phyloP scores from a whole-genome alignment of 2,888 invertebrate genomes.

The Metallyticus violacea region DNA sequence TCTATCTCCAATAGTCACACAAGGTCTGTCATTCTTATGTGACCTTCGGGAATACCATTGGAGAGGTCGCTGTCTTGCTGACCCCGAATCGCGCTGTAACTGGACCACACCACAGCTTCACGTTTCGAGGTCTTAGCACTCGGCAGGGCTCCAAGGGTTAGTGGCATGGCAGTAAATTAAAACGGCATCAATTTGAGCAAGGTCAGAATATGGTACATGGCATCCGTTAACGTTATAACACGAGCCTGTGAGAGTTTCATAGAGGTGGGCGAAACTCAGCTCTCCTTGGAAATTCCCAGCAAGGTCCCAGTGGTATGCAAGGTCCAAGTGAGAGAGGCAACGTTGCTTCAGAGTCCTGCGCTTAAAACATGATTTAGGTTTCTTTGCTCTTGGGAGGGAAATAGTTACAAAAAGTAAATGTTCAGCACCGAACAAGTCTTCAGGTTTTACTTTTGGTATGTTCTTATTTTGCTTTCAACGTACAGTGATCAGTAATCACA shows the following conservation, averaged over 20 bases:
- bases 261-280: too few species aligned
- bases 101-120: background rate
- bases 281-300: background rate
- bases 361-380: too few species aligned
- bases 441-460: too few species aligned
- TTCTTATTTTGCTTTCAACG: too few species aligned
- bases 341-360: background rate
- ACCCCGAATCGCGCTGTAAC: background rate
- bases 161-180: background rate
- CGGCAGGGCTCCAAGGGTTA: too few species aligned
- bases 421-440: too few species aligned
- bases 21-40: background rate
- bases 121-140: background rate
- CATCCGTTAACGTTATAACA: too few species aligned
- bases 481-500: too few species aligned
- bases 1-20: background rate
- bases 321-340: background rate
- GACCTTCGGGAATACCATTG: background rate
- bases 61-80: background rate
- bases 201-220: too few species aligned
- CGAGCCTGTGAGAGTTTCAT: background rate
- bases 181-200: background rate
- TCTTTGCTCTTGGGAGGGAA: too few species aligned
- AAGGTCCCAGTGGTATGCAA: background rate
- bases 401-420: too few species aligned